These are phyloP conservation scores for Resseliella maxima DNA, from an alignment of 2,888 invertebrate genomes.

Conservation along the genomic window DNA sequence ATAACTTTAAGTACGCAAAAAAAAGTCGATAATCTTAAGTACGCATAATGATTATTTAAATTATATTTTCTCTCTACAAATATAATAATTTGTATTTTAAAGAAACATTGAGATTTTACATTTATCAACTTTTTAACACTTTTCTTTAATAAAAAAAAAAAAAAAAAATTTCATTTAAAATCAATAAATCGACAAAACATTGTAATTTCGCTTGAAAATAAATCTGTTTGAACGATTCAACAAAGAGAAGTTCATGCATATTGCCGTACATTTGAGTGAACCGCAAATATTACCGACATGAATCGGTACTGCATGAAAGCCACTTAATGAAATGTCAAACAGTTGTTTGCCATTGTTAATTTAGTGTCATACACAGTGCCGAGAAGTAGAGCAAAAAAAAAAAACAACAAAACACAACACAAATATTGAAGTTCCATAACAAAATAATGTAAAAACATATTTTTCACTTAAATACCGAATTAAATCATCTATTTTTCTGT, in stretches of 20 bases:
- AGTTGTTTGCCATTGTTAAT: not conserved
- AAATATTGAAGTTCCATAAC: slow-evolving; percentile 39
- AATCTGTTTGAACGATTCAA: not conserved
- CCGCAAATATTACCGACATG: slow-evolving; percentile 35
- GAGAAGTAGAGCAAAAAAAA: not conserved
- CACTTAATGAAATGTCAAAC: slow-evolving; percentile 19
- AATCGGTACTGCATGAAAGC: not conserved
- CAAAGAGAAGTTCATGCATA: not conserved
- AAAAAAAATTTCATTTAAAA: too few relatives aligned
- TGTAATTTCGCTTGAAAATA: not conserved
- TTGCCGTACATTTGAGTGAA: not conserved
- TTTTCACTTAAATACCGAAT: too few relatives aligned
- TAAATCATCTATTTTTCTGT: not conserved
- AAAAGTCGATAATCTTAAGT: slow-evolving; percentile 44
- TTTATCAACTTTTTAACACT: too few relatives aligned
- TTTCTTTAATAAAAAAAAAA: too few relatives aligned
- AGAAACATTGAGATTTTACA: too few relatives aligned
- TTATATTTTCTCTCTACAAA: not conserved
- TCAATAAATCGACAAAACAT: not conserved
- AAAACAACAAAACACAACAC: not conserved
- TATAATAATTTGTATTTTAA: too few relatives aligned
- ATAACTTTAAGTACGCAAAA: not conserved
- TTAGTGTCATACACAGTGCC: not conserved
- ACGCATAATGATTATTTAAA: too few relatives aligned
- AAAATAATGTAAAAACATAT: not conserved